Base-by-base conservation (phyloP, 2,888 invertebrate species). In the Drosophila prostipennis region DNA sequence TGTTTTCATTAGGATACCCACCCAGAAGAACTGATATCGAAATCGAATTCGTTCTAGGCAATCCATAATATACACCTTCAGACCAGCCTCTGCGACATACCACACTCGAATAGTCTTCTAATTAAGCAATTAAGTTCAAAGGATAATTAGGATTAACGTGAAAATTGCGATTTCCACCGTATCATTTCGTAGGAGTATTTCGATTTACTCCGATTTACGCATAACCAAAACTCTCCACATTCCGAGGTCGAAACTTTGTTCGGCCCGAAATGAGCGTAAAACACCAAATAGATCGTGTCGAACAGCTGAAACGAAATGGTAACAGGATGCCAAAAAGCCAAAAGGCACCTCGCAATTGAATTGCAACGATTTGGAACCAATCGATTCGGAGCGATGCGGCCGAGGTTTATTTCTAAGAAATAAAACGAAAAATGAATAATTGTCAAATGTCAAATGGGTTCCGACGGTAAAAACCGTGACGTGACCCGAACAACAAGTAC, bases 311-410 rank as follows among this genome's bases (percentile, higher is more conserved):
- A 76, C 72, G 72, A 85, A 85, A 76, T 57, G 36, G 16, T 46
- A 70, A 70, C 23, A 56, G 56, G 72, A 72, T 72, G 64, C 51
- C 51, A 48, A 54, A 64, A 63, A 57, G 48, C 39, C 40, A 23
- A 58, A 61, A 34, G 52, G 43, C 36, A 39, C 52, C 59, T 64
- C 48, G 54, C 75, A 77, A 89, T 89, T 78, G 57, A 87, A 89
- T 76, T 72, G 65, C 87, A 79, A 54, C 79, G 86, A 84, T 63
- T 84, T 76, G 88, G 80, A 89, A 89, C 89, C 55, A 89, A 89
- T 89, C 76, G 86, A 89, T 89, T 89, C 71, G 58, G 42, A 45
- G 43, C 59, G 57, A 69, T 46, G 32, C 61, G 73, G 53, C 70
- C 57, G 61, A 55, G 39, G 57, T 81, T 77, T 76, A 75, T 81